Conservation (phyloP, 1,140 invertebrate genomes). For the Holcopasites calliopsidis region DNA sequence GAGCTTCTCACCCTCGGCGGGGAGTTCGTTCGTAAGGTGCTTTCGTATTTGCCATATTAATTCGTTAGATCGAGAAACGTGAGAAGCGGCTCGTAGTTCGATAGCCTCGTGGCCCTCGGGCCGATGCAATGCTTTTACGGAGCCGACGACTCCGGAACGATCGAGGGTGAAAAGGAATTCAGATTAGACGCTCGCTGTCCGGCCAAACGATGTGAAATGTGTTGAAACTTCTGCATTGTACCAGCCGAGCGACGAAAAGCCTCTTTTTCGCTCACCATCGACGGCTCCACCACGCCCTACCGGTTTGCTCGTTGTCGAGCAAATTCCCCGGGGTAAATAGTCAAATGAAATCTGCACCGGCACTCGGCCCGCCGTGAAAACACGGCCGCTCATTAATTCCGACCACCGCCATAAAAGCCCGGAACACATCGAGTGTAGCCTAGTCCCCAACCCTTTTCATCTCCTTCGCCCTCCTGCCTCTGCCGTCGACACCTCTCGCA, state of each 20-base stretch:
- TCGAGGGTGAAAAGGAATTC: neutral
- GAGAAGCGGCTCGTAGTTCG: conserved; percentile 67
- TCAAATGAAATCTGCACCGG: conserved; percentile 69
- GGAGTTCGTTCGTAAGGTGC: conserved; percentile 50
- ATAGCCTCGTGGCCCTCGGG: conserved; percentile 53
- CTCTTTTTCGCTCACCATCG: conserved; percentile 16
- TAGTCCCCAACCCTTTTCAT: conserved; percentile 25
- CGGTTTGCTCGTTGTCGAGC: conserved; percentile 53
- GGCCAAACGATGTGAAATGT: neutral
- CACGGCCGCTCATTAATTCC: conserved; percentile 70
- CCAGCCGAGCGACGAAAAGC: neutral
- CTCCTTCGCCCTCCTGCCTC: conserved; percentile 1
- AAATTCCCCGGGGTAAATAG: conserved; percentile 68
- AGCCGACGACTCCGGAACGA: neutral
- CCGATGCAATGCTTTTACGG: neutral
- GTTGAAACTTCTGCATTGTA: neutral
- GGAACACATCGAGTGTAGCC: conserved; percentile 57
- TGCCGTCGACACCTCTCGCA: neutral
- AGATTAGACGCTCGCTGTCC: too few species aligned
- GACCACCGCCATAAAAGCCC: conserved; percentile 64
- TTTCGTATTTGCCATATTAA: conserved; percentile 74
- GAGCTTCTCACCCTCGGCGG: conserved; percentile 38
- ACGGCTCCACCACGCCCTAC: conserved; percentile 15
- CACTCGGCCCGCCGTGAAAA: conserved; percentile 66
- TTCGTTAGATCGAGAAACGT: conserved; percentile 69